Evolutionary conservation across 2,113 vertebrate species (phyloP).

Genomic region (Rhineura floridana): DNA sequence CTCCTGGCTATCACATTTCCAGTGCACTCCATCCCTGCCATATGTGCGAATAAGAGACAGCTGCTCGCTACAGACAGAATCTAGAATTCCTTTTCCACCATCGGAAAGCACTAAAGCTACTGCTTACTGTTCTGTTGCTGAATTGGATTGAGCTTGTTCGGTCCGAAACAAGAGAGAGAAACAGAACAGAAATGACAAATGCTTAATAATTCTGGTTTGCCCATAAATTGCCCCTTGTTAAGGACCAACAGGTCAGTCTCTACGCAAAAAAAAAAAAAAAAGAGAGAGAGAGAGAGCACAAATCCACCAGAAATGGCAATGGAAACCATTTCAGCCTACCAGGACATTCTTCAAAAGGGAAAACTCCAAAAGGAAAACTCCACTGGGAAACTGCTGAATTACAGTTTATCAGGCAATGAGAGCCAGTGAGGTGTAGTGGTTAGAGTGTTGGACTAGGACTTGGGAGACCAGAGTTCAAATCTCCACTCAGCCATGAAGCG

Average conservation of each 20-base stretch:
- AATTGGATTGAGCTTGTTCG: background rate
- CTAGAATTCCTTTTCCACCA: conserved; percentile 1
- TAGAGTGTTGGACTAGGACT: no score
- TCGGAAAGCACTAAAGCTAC: background rate
- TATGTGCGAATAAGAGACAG: conserved; percentile 18
- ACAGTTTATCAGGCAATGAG: background rate
- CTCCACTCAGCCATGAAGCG: no score
- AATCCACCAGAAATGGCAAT: background rate
- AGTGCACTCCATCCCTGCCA: conserved; percentile 1
- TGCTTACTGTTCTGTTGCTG: background rate
- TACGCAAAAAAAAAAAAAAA: background rate
- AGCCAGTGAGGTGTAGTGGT: background rate
- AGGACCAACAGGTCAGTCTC: background rate
- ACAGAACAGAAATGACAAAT: background rate
- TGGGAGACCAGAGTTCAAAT: no score
- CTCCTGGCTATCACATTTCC: conserved; percentile 24
- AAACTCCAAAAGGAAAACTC: background rate
- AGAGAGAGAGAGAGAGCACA: no score
- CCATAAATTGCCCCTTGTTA: background rate
- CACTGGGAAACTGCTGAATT: background rate
- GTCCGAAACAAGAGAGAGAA: background rate
- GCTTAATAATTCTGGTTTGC: background rate
- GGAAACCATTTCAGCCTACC: background rate
- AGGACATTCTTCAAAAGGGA: background rate
- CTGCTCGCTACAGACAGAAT: conserved; percentile 11